A percentile compares a stretch with the other conserved stretches of the same genome.
phyloP scores from a whole-genome alignment of 2,113 vertebrate genomes.

The Neogobius melanostomus region DNA sequence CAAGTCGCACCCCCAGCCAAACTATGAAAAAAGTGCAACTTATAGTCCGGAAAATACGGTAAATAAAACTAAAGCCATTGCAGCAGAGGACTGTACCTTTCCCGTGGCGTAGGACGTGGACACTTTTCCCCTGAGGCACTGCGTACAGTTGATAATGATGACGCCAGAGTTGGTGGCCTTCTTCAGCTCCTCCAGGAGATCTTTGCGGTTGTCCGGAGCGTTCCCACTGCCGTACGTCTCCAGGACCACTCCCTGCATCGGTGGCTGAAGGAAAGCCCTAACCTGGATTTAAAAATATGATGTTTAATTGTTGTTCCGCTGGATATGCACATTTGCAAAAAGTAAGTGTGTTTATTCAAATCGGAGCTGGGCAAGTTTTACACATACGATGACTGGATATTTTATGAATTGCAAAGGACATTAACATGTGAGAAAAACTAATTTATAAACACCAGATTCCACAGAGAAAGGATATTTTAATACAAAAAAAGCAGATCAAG shows the following conservation, averaged over 20 bases:
- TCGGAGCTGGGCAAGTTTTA: too few species aligned
- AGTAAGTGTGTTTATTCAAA: background rate
- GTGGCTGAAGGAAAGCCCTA: slow-evolving; percentile 88
- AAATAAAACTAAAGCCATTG: background rate
- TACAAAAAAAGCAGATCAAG: background rate
- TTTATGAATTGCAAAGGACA: too few species aligned
- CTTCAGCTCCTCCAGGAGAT: slow-evolving; percentile 83
- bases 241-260: slow-evolving; percentile 91
- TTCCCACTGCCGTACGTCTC: slow-evolving; percentile 95
- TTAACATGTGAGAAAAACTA: too few species aligned
- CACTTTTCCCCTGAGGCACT: slow-evolving; percentile 89
- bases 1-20: too few species aligned
- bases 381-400: too few species aligned
- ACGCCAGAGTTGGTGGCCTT: slow-evolving; percentile 78
- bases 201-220: slow-evolving; percentile 84
- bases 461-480: background rate
- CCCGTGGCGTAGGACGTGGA: slow-evolving; percentile 83
- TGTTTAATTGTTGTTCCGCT: background rate
- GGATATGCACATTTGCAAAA: too few species aligned
- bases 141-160: slow-evolving; percentile 91
- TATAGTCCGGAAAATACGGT: too few species aligned
- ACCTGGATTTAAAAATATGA: slow-evolving; percentile 75
- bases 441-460: too few species aligned
- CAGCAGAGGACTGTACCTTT: slow-evolving; percentile 76
- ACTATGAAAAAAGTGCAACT: too few species aligned